These are phyloP conservation scores for Tuberolachnus salignus DNA, from an alignment of 2,888 invertebrate genomes.

Conservation along the genomic window DNA sequence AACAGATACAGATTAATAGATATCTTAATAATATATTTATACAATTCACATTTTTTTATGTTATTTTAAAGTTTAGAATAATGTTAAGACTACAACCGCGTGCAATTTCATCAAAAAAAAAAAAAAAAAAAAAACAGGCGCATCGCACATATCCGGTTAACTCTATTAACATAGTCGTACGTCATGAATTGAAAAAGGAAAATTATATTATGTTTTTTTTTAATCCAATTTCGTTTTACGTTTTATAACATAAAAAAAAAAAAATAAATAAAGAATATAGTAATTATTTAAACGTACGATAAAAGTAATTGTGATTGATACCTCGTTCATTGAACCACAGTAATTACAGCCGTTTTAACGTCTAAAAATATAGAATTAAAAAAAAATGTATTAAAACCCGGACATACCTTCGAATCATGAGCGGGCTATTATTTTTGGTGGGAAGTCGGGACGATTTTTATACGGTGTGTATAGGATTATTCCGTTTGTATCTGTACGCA, in stretches of 20 bases:
- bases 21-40: too few species aligned
- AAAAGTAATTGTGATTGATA: conserved; percentile 16
- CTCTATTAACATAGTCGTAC: too few species aligned
- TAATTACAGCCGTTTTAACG: background rate
- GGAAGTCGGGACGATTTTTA: too few species aligned
- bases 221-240: background rate
- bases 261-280: background rate
- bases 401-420: too few species aligned
- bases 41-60: too few species aligned
- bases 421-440: background rate
- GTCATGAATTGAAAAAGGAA: background rate
- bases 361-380: background rate
- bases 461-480: too few species aligned
- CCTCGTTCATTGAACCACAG: conserved; percentile 1
- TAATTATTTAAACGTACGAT: background rate
- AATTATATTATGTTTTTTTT: background rate
- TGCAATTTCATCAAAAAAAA: too few species aligned
- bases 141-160: background rate
- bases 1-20: too few species aligned
- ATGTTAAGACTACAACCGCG: too few species aligned
- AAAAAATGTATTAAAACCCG: too few species aligned
- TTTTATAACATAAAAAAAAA: background rate
- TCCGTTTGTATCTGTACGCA: too few species aligned
- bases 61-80: too few species aligned
- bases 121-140: background rate